A percentile compares a stretch with the other conserved stretches of the same genome.
Conservation (phyloP, 2,888 invertebrate species). For the Poecilobothrus nobilitatus region DNA sequence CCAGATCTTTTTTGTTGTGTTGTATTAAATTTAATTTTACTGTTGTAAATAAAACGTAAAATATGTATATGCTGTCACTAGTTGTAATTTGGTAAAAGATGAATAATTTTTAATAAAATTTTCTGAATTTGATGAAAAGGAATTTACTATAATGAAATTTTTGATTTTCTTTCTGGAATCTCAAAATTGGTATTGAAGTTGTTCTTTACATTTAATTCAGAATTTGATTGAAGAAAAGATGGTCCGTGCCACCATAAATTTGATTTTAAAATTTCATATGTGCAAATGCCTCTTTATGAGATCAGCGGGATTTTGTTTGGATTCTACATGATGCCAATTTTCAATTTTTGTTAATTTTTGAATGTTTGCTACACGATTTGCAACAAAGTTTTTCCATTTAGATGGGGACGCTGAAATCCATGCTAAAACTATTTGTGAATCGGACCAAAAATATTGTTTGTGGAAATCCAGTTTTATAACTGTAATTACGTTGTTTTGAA, state of each 20-base stretch:
- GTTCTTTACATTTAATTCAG: no score
- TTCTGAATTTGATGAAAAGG: no score
- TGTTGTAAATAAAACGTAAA: no score
- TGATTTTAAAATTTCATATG: neutral
- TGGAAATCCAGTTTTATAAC: neutral
- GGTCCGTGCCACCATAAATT: neutral
- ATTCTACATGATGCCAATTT: neutral
- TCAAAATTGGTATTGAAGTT: neutral
- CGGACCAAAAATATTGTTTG: neutral
- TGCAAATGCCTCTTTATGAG: neutral
- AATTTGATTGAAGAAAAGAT: neutral
- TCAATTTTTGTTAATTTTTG: neutral
- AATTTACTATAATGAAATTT: no score
- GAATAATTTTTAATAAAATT: no score
- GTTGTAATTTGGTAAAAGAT: no score
- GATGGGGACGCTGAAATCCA: neutral
- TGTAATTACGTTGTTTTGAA: neutral
- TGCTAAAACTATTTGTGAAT: neutral
- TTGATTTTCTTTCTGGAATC: neutral
- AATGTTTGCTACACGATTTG: slow-evolving; percentile 2
- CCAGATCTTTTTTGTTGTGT: neutral
- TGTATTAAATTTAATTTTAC: neutral
- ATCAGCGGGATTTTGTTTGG: neutral
- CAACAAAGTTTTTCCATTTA: neutral
- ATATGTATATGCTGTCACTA: no score